A percentile compares a stretch with the other conserved stretches of the same genome.
Conservation (phyloP, 2,888 invertebrate genomes). For the Limnephilus rhombicus region DNA sequence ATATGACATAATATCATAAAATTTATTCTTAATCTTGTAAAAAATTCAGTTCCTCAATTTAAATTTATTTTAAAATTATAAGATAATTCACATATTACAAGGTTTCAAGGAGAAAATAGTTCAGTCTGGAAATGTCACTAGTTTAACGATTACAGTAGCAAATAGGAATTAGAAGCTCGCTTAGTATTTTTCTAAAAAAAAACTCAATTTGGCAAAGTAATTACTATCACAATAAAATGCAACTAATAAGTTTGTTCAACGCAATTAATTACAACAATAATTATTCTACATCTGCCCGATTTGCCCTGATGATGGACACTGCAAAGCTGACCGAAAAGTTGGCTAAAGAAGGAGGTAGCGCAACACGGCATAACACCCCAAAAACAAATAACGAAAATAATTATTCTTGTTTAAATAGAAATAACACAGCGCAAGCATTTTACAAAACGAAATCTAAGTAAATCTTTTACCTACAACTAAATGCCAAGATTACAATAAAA, state of each 20-base stretch:
- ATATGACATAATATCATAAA: not conserved
- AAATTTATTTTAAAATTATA: not conserved
- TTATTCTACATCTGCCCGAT: not conserved
- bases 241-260: not conserved
- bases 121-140: not conserved
- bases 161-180: not conserved
- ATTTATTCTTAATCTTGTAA: not conserved
- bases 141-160: not conserved
- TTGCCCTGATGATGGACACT: no score
- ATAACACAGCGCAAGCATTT: constrained; percentile 1
- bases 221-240: not conserved
- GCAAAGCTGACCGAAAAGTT: no score
- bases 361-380: no score
- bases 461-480: not conserved
- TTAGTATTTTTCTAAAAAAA: not conserved
- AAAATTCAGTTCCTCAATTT: not conserved
- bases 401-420: not conserved
- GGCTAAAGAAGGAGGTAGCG: no score
- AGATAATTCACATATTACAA: not conserved
- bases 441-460: not conserved
- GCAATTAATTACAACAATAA: not conserved
- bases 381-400: no score
- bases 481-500: not conserved
- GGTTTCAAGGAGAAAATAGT: not conserved
- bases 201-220: not conserved